Evolutionary conservation across 1,140 invertebrate genomes (phyloP).

Genomic region (Cotesia vestalis): DNA sequence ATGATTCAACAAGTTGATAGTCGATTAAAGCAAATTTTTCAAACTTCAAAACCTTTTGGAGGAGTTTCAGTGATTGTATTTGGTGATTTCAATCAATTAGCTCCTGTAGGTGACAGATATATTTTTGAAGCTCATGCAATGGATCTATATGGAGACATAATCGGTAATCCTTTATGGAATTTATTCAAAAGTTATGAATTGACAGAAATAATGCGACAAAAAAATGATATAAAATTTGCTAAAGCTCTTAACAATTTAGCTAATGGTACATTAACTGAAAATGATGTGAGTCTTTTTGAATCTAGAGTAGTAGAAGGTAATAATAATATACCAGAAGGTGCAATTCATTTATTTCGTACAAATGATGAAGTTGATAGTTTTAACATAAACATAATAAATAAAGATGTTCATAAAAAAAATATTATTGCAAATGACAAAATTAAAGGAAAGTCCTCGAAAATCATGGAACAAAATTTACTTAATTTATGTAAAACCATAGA

Average conservation of each 20-base stretch:
- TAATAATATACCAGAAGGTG: slow-evolving; percentile 21
- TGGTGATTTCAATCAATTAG: slow-evolving; percentile 46
- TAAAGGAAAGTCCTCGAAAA: slow-evolving; percentile 27
- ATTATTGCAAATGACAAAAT: not conserved
- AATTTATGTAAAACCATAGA: not conserved
- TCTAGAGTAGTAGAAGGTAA: slow-evolving; percentile 23
- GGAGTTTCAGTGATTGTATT: slow-evolving; percentile 45
- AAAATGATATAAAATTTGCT: slow-evolving; percentile 42
- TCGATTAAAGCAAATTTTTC: slow-evolving; percentile 50
- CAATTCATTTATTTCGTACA: slow-evolving; percentile 34
- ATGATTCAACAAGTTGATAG: slow-evolving; percentile 45
- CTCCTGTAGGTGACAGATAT: slow-evolving; percentile 31
- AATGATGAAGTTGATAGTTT: slow-evolving; percentile 28
- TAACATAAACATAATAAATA: slow-evolving; percentile 32
- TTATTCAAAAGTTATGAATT: slow-evolving; percentile 44
- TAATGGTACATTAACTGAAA: slow-evolving; percentile 27
- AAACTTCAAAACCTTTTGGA: slow-evolving; percentile 38
- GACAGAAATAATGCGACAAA: slow-evolving; percentile 47
- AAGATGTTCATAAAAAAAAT: slow-evolving; percentile 12
- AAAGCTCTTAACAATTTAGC: slow-evolving; percentile 43
- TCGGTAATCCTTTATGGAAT: slow-evolving; percentile 35
- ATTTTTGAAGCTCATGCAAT: slow-evolving; percentile 5
- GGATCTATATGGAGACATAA: slow-evolving; percentile 15
- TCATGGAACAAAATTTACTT: not conserved
- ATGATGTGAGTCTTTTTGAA: slow-evolving; percentile 33